Conservation (phyloP, 2,113 vertebrate species). For the Mugil cephalus region DNA sequence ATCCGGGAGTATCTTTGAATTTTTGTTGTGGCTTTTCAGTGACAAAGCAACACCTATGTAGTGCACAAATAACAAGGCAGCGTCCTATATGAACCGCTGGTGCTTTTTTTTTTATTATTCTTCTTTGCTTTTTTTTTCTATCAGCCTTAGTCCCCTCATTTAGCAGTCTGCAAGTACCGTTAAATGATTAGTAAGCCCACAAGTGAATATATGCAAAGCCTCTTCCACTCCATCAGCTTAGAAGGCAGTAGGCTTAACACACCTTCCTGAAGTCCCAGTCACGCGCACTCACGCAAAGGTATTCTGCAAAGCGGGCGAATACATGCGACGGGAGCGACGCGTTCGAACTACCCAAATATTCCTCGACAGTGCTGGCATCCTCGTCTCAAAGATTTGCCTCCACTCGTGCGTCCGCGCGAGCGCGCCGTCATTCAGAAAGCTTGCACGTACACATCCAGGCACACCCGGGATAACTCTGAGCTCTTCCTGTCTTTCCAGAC, state of each 20-base stretch:
- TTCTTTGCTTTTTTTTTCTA: not conserved
- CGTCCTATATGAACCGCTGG: slow-evolving; percentile 9
- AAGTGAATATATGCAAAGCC: slow-evolving; percentile 77
- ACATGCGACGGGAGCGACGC: slow-evolving; percentile 39
- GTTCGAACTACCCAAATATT: slow-evolving; percentile 24
- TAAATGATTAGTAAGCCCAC: slow-evolving; percentile 77
- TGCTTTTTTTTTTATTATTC: slow-evolving; percentile 16
- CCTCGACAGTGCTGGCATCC: slow-evolving; percentile 3
- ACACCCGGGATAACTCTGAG: slow-evolving; percentile 32
- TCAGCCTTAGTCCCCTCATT: slow-evolving; percentile 47
- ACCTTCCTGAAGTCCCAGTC: slow-evolving; percentile 63
- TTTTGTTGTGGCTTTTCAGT: not conserved
- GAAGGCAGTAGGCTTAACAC: slow-evolving; percentile 65
- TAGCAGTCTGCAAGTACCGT: slow-evolving; percentile 56
- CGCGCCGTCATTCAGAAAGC: slow-evolving; percentile 32
- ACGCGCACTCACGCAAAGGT: slow-evolving; percentile 35
- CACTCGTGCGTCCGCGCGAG: slow-evolving; percentile 15
- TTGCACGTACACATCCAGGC: slow-evolving; percentile 41
- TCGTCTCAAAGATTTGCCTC: slow-evolving; percentile 12
- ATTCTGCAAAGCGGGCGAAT: slow-evolving; percentile 45
- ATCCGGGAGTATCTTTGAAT: not conserved
- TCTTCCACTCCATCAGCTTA: slow-evolving; percentile 74
- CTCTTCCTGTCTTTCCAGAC: slow-evolving; percentile 39
- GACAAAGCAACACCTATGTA: too few relatives aligned
- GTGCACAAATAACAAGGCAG: slow-evolving; percentile 10